A percentile compares a stretch with the other conserved stretches of the same genome.
Conservation (phyloP, 2,113 vertebrate genomes). For the Microtus pennsylvanicus region DNA sequence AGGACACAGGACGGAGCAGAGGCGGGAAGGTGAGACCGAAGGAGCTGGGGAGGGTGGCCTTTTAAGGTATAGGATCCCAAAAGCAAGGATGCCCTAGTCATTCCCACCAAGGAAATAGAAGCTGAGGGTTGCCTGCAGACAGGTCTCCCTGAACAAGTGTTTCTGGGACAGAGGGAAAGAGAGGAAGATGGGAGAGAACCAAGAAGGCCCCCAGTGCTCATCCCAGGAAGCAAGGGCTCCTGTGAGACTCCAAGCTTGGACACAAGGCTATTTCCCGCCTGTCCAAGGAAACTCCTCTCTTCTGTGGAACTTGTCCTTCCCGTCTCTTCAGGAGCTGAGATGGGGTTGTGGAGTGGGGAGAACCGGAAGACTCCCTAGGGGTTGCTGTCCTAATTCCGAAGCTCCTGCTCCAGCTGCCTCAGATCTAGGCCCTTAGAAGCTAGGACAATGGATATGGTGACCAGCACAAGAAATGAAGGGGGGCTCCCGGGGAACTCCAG, state of each 20-base stretch:
- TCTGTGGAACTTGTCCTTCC: not conserved
- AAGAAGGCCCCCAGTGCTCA: not conserved
- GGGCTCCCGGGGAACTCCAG: not conserved
- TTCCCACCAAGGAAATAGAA: not conserved
- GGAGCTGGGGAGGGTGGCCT: not conserved
- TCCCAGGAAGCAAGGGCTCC: not conserved
- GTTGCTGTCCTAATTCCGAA: not conserved
- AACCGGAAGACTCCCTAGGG: not conserved
- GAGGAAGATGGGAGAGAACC: accelerated
- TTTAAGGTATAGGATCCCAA: not conserved
- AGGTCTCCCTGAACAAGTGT: not conserved
- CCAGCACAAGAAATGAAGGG: no score
- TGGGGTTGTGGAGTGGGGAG: not conserved
- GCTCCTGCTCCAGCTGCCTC: not conserved
- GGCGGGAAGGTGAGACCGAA: not conserved
- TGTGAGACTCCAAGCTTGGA: not conserved
- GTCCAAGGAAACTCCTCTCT: not conserved
- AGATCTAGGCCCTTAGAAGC: not conserved
- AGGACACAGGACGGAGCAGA: not conserved
- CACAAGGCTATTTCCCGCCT: not conserved
- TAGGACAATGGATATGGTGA: not conserved
- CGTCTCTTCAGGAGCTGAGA: not conserved
- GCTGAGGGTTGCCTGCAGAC: not conserved
- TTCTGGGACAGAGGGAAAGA: not conserved
- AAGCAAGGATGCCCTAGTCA: not conserved